Evolutionary conservation across 1,140 invertebrate species (phyloP), one percentile per base, ranked within the genome.

Genomic region (Drosophila pandora): DNA sequence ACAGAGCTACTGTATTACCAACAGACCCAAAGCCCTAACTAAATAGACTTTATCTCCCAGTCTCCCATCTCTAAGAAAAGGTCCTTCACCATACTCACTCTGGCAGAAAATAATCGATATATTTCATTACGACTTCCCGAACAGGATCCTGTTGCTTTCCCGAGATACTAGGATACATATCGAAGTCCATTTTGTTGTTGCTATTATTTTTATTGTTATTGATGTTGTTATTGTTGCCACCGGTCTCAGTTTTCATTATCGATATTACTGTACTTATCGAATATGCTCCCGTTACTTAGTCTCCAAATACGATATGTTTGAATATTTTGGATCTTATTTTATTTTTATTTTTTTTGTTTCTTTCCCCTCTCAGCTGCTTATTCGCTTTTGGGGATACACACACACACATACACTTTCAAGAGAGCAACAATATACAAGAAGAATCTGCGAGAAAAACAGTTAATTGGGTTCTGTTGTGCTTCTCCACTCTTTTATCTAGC

Each of bases 41-140:
- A 67, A 69, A 69, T 41, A 69, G 13, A 5, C 25, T 37, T 68
- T 69, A 57, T 57, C 41, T 53, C 17, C 25, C 21, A 13, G 32
- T 49, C 50, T 69, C 50, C 17, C 17, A 17, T 17, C 17, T 17
- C 17, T 17, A 17, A 17, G 0, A 1, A 1, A 17, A 17, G 17
- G 17, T 17, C 17, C 17, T 17, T 17, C 17, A 0, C 25, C 12
- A 59, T 93, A 94, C 94, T 94, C 76, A 94, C 94, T 94, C 93
- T 75, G 94, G 94, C 79, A 94, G 93, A 92, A 94, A 94, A 90
- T 94, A 94, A 92, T 94, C 94, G 73, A 94, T 94, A 91, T 94
- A 94, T 83, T 94, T 94, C 91, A 94, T 93, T 79, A 94, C 94
- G 60, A 94, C 93, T 91, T 94, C 94, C 74, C 94, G 92, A 43